Conservation (phyloP, 2,797 vertebrate species). For the Microctenopoma stevenorrisi region DNA sequence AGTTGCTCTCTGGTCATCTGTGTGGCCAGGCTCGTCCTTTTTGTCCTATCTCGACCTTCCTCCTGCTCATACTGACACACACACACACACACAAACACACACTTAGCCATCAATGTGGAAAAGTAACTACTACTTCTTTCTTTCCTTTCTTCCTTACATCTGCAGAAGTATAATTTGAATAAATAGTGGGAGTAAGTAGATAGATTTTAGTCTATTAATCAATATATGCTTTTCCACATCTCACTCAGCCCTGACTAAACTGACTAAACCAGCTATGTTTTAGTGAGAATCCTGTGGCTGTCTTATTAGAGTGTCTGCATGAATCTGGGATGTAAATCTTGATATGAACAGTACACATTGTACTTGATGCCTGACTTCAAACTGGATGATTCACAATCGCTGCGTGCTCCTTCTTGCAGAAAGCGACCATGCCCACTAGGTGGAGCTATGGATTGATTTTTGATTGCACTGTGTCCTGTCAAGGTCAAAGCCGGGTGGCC, state of each 20-base stretch:
- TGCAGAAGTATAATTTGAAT: slow-evolving; percentile 57
- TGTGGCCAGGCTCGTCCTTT: slow-evolving; percentile 58
- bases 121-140: slow-evolving; percentile 34
- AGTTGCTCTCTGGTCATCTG: slow-evolving; percentile 64
- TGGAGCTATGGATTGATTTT: slow-evolving; percentile 74
- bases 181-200: slow-evolving; percentile 47
- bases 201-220: slow-evolving; percentile 48
- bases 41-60: slow-evolving; percentile 61
- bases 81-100: not conserved
- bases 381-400: slow-evolving; percentile 29
- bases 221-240: slow-evolving; percentile 25
- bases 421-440: slow-evolving; percentile 60
- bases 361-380: slow-evolving; percentile 20
- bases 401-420: slow-evolving; percentile 51
- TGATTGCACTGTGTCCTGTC: slow-evolving; percentile 51
- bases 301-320: not conserved
- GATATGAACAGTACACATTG: slow-evolving; percentile 22
- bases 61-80: slow-evolving; percentile 17
- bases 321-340: not conserved
- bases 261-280: not conserved
- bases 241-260: slow-evolving; percentile 10
- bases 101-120: slow-evolving; percentile 24
- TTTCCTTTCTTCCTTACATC: slow-evolving; percentile 44
- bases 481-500: slow-evolving; percentile 67
- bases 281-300: not conserved